These are phyloP conservation scores for Gastracanthus pulcherrimus DNA, from an alignment of 2,888 invertebrate genomes.

Conservation along the genomic window DNA sequence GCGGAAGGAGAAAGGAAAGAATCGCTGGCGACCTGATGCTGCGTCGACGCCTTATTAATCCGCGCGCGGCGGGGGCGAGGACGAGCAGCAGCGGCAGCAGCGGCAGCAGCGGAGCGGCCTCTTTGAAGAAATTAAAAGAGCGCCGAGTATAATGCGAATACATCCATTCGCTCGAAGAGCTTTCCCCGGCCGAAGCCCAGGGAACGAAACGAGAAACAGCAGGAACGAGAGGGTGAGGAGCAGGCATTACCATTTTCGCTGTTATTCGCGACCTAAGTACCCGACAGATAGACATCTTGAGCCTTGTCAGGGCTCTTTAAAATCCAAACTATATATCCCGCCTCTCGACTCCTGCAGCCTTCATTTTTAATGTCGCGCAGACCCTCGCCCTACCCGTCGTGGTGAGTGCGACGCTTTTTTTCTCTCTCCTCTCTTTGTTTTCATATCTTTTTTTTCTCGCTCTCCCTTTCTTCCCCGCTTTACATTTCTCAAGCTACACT, in stretches of 20 bases:
- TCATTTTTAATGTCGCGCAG: conserved; percentile 65
- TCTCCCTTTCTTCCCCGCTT: neutral
- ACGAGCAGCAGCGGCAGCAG: too few species aligned
- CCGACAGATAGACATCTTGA: conserved; percentile 74
- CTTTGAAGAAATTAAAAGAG: conserved; percentile 77
- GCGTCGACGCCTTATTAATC: conserved; percentile 76
- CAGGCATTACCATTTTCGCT: conserved; percentile 72
- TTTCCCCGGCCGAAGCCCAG: conserved; percentile 59
- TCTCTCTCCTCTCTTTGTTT: neutral
- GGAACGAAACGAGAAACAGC: neutral
- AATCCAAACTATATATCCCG: conserved; percentile 67
- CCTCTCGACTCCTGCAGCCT: conserved; percentile 56
- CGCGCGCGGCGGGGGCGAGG: conserved; percentile 65
- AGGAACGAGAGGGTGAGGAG: conserved; percentile 35
- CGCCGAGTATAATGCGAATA: conserved; percentile 76
- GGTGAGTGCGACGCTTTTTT: neutral
- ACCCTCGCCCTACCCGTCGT: neutral
- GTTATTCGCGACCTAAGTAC: conserved; percentile 68
- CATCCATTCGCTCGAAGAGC: conserved; percentile 75
- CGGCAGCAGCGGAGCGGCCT: conserved; percentile 60
- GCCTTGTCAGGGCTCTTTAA: conserved; percentile 73
- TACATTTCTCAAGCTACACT: neutral
- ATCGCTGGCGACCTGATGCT: neutral
- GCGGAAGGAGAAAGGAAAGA: neutral
- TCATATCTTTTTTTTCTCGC: neutral